phyloP scores from a whole-genome alignment of 1,140 invertebrate species.

The Drosophila guanche region DNA sequence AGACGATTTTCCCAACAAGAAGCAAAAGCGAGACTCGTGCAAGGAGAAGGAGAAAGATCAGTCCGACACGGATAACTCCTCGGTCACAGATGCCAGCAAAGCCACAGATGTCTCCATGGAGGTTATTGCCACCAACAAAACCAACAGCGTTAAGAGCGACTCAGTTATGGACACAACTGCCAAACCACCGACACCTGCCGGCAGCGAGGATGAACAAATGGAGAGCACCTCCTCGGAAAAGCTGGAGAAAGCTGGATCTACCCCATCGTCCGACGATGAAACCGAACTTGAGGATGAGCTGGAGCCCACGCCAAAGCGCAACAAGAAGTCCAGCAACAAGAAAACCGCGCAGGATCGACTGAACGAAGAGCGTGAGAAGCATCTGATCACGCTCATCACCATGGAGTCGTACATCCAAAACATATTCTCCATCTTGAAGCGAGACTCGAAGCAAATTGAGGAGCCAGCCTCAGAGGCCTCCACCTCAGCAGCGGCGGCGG shows the following conservation, averaged over 20 bases:
- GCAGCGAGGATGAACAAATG: conserved; percentile 61
- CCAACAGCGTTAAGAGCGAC: conserved; percentile 6
- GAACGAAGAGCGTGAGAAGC: conserved; percentile 72
- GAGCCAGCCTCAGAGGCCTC: conserved; percentile 51
- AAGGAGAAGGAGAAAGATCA: conserved; percentile 53
- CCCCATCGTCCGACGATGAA: conserved; percentile 68
- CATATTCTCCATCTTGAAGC: conserved; percentile 74
- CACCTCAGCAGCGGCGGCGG: conserved; percentile 61
- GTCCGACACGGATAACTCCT: conserved; percentile 24
- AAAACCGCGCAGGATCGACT: conserved; percentile 76
- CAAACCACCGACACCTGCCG: conserved; percentile 36
- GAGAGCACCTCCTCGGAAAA: conserved; percentile 49
- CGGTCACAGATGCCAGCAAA: conserved; percentile 33
- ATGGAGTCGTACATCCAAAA: conserved; percentile 80
- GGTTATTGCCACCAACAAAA: not conserved
- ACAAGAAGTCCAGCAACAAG: conserved; percentile 63
- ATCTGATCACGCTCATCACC: conserved; percentile 63
- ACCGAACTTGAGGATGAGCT: conserved; percentile 70
- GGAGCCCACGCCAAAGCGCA: conserved; percentile 69
- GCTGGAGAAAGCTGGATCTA: conserved; percentile 32
- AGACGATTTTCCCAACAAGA: conserved; percentile 73
- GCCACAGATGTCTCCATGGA: conserved; percentile 50
- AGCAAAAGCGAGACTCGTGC: conserved; percentile 58
- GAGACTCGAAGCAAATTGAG: conserved; percentile 52
- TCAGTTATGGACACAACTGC: conserved; percentile 6